Conservation (phyloP, 2,797 vertebrate species). For the Gastrophryne carolinensis region DNA sequence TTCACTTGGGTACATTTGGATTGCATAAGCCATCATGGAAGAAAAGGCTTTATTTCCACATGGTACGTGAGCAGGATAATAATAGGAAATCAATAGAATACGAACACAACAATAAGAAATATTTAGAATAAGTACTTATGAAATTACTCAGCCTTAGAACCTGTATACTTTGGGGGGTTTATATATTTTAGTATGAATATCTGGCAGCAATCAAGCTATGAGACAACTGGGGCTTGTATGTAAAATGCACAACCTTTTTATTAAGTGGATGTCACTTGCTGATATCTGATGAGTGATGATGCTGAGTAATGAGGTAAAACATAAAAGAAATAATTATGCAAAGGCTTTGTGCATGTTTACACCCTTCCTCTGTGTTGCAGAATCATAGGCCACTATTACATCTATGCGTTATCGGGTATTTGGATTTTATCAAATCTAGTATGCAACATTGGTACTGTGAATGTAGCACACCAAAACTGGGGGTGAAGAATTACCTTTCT, state of each 20-base stretch:
- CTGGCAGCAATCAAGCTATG: not conserved
- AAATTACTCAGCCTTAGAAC: not conserved
- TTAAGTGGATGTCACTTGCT: not conserved
- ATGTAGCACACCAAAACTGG: no score
- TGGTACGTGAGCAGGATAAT: not conserved
- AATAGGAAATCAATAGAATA: not conserved
- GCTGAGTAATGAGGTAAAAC: no score
- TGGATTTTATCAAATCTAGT: no score
- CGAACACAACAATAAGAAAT: not conserved
- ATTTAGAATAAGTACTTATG: not conserved
- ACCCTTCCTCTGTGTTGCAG: no score
- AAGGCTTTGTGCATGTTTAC: no score
- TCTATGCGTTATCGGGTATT: no score
- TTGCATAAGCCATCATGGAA: not conserved
- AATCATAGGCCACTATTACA: no score
- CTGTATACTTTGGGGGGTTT: not conserved
- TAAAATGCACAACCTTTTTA: not conserved
- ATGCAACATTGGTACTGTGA: no score
- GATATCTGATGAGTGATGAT: no score
- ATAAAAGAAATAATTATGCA: no score
- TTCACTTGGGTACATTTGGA: slow-evolving; percentile 1
- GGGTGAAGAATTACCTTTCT: no score
- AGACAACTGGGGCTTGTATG: not conserved
- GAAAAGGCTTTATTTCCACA: not conserved
- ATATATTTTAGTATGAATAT: not conserved